Conservation (phyloP, 2,797 vertebrate species). For the Oophaga sylvatica region DNA sequence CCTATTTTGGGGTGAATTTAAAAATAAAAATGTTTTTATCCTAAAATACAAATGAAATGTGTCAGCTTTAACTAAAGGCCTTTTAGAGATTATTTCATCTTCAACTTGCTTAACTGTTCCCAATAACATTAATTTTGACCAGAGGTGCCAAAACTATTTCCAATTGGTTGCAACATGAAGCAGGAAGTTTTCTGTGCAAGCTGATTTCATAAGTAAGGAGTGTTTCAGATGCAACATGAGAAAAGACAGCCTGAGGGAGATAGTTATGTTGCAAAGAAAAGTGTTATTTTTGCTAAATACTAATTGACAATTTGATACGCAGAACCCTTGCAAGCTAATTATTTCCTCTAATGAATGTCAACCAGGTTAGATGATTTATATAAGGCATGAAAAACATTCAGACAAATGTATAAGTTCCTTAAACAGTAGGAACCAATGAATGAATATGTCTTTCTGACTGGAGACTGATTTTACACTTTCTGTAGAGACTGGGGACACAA, state of each 20-base stretch:
- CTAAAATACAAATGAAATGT: too few relatives aligned
- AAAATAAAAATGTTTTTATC: too few relatives aligned
- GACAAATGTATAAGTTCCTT: slow-evolving; percentile 20
- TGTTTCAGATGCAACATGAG: not conserved
- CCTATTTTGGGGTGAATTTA: too few relatives aligned
- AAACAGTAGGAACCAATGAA: slow-evolving; percentile 17
- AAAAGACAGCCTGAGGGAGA: not conserved
- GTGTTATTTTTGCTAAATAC: not conserved
- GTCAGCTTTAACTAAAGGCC: too few relatives aligned
- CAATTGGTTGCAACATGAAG: not conserved
- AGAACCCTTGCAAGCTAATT: slow-evolving; percentile 12
- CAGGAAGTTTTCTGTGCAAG: not conserved
- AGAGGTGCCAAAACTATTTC: not conserved
- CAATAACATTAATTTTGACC: too few relatives aligned
- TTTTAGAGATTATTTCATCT: too few relatives aligned
- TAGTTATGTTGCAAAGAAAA: slow-evolving; percentile 16
- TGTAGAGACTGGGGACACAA: slow-evolving; percentile 47
- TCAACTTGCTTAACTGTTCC: too few relatives aligned
- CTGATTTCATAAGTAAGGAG: not conserved
- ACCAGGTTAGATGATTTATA: not conserved
- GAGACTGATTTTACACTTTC: slow-evolving; percentile 33
- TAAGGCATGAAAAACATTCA: not conserved
- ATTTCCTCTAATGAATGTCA: slow-evolving; percentile 12
- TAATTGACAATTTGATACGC: slow-evolving; percentile 18
- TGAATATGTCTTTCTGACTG: slow-evolving; percentile 19